Base-by-base conservation (phyloP, 2,113 vertebrate genomes). In the Pterocles burchelli region DNA sequence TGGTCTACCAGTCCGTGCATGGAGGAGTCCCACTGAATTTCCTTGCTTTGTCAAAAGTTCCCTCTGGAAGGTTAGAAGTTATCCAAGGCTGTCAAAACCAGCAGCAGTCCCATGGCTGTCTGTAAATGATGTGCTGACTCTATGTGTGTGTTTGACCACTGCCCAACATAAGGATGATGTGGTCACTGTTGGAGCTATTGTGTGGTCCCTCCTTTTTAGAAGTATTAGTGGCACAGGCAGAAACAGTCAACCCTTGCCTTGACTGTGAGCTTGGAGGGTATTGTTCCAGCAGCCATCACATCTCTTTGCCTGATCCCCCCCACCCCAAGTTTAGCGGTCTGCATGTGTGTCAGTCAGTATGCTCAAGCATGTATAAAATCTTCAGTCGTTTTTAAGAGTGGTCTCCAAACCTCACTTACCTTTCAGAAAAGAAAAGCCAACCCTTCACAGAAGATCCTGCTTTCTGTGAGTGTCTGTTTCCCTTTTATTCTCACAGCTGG, bases 81-180 rank as follows among this genome's bases (percentile, higher is more conserved):
- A 11, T 31, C 25, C 62, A n/a, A 20, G 38, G 28, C n/a, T 77
- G 55, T 38, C 63, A 66, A 54, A 86, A 41, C 6, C 54, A 61
- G 7, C 18, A 25, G 41, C 25, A 70, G 8, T 2, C 2, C 1
- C 0, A 48, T 5, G 4, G 7, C 26, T 49, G 6, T 68, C 59
- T 70, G 13, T 52, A 29, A 59, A 51, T 0, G 2, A 26, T 5
- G 1, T 1, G 5, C 54, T 7, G 29, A 43, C 34, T 34, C 49
- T 41, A 10, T 1, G 1, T 28, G 52, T 2, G 0, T 1, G 0
- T 62, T 67, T 51, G 18, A 29, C 33, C 26, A 21, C 24, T 59
- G 17, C 61, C 16, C 10, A 17, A 2, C 0, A 0, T 52, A 38
- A 36, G 1, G 3, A 3, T 3, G 2, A 16, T 11, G 13, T 70